These are phyloP conservation scores for Sus cebifrons DNA, from an alignment of 2,797 vertebrate species.

Conservation along the genomic window DNA sequence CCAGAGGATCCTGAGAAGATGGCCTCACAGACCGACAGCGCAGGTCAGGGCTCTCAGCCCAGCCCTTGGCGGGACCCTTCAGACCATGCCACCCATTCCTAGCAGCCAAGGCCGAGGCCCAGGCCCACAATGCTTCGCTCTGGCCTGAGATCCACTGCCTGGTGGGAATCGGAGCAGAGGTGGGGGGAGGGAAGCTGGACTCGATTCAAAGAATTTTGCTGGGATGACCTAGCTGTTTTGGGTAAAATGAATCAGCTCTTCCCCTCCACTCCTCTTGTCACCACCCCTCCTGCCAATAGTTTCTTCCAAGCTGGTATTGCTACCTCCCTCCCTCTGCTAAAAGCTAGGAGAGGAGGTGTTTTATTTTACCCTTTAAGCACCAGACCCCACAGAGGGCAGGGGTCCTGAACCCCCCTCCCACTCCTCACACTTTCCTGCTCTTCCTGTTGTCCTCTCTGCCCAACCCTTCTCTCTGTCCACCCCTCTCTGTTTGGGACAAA, in stretches of 20 bases:
- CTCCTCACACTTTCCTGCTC: background rate
- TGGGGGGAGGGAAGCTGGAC: background rate
- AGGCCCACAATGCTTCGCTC: background rate
- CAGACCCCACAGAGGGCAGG: background rate
- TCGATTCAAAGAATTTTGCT: conserved; percentile 1
- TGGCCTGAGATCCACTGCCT: background rate
- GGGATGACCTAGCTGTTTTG: conserved; percentile 49
- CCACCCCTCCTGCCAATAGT: conserved; percentile 11
- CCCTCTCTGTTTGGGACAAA: background rate
- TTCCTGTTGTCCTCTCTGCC: background rate
- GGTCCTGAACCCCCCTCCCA: background rate
- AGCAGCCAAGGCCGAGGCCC: background rate
- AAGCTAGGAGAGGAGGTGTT: background rate
- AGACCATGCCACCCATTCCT: background rate
- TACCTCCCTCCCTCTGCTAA: background rate
- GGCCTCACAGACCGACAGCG: background rate
- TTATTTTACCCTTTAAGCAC: conserved; percentile 46
- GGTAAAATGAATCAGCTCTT: conserved; percentile 54
- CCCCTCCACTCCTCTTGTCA: background rate
- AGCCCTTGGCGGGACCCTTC: background rate
- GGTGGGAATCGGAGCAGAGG: background rate
- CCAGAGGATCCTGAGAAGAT: background rate
- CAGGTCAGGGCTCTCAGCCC: background rate
- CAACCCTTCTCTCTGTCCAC: background rate
- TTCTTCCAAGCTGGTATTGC: background rate